Evolutionary conservation across 2,113 vertebrate genomes (phyloP).

Genomic region (Australoheros scitulus): DNA sequence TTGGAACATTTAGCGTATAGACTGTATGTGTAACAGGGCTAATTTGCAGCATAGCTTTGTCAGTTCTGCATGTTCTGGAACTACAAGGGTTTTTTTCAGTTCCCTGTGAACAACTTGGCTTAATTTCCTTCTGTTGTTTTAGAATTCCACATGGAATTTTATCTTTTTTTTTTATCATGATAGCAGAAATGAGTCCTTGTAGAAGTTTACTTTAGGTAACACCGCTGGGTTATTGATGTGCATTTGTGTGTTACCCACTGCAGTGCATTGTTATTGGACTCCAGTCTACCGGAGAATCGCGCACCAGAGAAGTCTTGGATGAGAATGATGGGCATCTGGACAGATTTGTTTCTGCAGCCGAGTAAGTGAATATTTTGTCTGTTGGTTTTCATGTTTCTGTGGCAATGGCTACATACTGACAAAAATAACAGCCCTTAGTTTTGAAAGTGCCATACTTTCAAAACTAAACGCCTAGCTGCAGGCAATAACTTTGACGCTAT

Average conservation of each 20-base stretch:
- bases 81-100: neutral
- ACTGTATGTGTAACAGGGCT: neutral
- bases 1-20: neutral
- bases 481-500: neutral
- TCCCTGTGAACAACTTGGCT: neutral
- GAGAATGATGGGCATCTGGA: slow-evolving; percentile 93
- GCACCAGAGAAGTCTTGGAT: slow-evolving; percentile 94
- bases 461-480: neutral
- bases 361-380: slow-evolving; percentile 81
- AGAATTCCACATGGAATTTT: neutral
- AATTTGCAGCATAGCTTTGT: neutral
- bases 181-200: neutral
- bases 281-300: slow-evolving; percentile 96
- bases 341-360: slow-evolving; percentile 95
- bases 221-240: neutral
- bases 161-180: neutral
- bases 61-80: neutral
- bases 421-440: neutral
- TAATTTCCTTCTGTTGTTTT: neutral
- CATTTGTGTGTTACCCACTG: neutral
- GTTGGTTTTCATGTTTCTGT: neutral
- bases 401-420: neutral
- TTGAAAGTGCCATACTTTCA: neutral
- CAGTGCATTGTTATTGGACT: slow-evolving; percentile 96
- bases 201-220: neutral